Evolutionary conservation across 2,113 vertebrate species (phyloP).

Genomic region (Rhizomys pruinosus): DNA sequence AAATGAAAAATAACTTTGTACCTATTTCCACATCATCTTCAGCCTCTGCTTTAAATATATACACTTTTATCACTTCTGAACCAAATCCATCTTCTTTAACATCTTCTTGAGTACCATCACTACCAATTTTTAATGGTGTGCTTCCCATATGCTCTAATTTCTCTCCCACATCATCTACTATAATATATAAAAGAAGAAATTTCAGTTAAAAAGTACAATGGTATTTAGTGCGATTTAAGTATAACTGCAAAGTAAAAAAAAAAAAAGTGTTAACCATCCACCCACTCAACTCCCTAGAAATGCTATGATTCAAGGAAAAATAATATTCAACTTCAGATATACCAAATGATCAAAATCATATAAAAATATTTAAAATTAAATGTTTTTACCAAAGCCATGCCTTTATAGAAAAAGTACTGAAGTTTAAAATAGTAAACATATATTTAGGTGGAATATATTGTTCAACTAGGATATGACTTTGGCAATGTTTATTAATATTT

Average conservation of each 20-base stretch:
- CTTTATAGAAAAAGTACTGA: not conserved
- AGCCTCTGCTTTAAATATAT: constrained; percentile 99
- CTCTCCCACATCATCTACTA: constrained; percentile 98
- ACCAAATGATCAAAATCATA: constrained; percentile 18
- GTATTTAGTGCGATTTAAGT: constrained; percentile 57
- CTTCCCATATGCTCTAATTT: constrained; percentile 96
- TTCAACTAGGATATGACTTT: constrained; percentile 30
- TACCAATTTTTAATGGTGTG: constrained; percentile 96
- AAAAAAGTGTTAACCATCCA: constrained; percentile 25
- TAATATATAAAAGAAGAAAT: constrained; percentile 77
- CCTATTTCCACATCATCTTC: constrained; percentile 99
- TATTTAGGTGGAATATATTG: constrained; percentile 14
- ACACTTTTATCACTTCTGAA: constrained; percentile 99
- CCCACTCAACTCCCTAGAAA: constrained; percentile 21
- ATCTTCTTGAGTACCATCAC: constrained; percentile 94
- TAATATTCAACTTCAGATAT: not conserved
- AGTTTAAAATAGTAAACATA: constrained; percentile 43
- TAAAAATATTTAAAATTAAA: not conserved
- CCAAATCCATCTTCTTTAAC: constrained; percentile 95
- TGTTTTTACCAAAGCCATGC: not conserved
- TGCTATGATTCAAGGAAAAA: constrained; percentile 19
- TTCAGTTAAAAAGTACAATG: constrained; percentile 67
- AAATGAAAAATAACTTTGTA: constrained; percentile 74
- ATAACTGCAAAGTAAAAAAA: constrained; percentile 46
- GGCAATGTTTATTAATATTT: constrained; percentile 52